A percentile compares a stretch with the other conserved stretches of the same genome.
Evolutionary conservation across 1,140 invertebrate species (phyloP).

Genomic region (Leptinotarsa lineolata): DNA sequence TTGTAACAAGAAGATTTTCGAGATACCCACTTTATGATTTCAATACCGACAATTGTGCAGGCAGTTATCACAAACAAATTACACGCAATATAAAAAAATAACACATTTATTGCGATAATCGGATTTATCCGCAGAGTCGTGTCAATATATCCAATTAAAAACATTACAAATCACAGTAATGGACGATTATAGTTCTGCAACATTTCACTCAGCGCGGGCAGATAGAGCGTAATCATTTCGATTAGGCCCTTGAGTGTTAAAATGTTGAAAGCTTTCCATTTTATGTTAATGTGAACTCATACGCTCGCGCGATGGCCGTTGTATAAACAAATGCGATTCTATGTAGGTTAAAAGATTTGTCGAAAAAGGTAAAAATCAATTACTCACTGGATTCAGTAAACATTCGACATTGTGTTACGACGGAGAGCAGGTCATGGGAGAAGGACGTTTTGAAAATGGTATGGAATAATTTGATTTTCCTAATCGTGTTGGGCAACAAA

Average conservation of each 20-base stretch:
- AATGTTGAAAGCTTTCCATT: constrained; percentile 1
- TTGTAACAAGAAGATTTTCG: no score
- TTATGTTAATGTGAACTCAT: constrained; percentile 12
- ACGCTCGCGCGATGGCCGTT: background rate
- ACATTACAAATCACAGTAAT: background rate
- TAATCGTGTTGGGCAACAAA: no score
- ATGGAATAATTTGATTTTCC: background rate
- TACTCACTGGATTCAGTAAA: constrained; percentile 16
- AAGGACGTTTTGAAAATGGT: constrained; percentile 14
- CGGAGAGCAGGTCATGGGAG: background rate
- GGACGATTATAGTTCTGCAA: background rate
- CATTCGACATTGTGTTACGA: constrained; percentile 13
- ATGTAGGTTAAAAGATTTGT: constrained; percentile 24
- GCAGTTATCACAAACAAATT: no score
- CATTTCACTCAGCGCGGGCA: background rate
- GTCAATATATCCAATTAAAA: background rate
- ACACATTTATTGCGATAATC: no score
- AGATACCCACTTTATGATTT: no score
- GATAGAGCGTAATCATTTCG: background rate
- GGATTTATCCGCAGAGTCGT: no score
- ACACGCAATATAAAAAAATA: no score
- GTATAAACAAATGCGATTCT: constrained; percentile 11
- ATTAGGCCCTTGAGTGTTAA: constrained; percentile 4
- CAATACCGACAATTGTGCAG: no score
- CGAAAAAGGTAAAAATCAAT: constrained; percentile 27